Conservation (phyloP, 2,113 vertebrate genomes). For the Ornithorhynchus anatinus region DNA sequence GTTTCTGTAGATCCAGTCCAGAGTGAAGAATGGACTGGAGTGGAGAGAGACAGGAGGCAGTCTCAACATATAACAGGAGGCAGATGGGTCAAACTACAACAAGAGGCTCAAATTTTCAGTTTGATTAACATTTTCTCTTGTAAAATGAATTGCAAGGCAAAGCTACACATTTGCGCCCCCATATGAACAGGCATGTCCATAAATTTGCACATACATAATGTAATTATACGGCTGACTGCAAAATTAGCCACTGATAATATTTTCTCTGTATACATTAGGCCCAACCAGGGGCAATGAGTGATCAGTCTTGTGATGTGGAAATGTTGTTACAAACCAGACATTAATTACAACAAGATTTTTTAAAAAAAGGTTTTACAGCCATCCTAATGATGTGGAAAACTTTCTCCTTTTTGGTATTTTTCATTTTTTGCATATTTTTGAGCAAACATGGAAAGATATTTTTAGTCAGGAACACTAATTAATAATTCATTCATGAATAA, state of each 20-base stretch:
- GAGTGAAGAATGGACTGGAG: too few species aligned
- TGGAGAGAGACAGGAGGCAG: too few species aligned
- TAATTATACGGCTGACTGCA: background rate
- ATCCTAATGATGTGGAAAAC: conserved; percentile 63
- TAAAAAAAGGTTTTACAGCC: conserved; percentile 50
- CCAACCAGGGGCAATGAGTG: background rate
- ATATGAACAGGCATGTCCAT: too few species aligned
- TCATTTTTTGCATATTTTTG: conserved; percentile 49
- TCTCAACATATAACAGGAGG: too few species aligned
- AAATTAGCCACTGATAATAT: background rate
- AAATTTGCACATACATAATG: background rate
- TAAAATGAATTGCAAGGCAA: too few species aligned
- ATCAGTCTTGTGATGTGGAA: conserved; percentile 57
- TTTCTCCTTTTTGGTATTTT: conserved; percentile 59
- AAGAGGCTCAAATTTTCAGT: too few species aligned
- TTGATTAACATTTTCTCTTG: too few species aligned
- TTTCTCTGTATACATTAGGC: background rate
- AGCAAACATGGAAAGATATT: conserved; percentile 70
- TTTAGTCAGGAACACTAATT: conserved; percentile 73
- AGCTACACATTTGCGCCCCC: too few species aligned
- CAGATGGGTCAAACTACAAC: too few species aligned
- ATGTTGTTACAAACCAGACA: conserved; percentile 61
- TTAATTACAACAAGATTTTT: conserved; percentile 69
- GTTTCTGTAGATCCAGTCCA: too few species aligned
- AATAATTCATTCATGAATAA: conserved; percentile 86